A percentile compares a stretch with the other conserved stretches of the same genome.
These are phyloP conservation scores for Pitangus sulphuratus DNA, from an alignment of 2,797 vertebrate genomes.

Conservation along the genomic window DNA sequence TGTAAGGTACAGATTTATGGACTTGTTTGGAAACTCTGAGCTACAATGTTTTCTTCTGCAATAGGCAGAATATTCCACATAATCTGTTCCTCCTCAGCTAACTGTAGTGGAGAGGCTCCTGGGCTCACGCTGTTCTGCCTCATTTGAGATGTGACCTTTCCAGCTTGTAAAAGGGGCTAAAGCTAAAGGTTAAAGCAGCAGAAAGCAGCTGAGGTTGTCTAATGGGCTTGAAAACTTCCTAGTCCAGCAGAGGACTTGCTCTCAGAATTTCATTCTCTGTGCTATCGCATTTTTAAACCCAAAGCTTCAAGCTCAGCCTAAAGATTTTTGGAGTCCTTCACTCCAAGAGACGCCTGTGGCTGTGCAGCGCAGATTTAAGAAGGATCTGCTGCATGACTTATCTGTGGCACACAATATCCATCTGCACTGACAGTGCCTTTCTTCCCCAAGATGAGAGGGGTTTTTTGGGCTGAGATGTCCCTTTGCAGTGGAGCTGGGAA, in stretches of 20 bases:
- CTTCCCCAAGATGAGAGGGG: background rate
- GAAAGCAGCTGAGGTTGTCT: background rate
- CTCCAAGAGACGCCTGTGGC: background rate
- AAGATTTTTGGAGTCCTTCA: background rate
- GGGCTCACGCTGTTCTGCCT: background rate
- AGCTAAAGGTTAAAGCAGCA: background rate
- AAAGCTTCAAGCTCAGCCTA: background rate
- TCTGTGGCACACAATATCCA: background rate
- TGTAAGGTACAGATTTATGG: background rate
- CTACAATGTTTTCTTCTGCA: background rate
- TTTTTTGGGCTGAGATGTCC: background rate
- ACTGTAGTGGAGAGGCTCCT: background rate
- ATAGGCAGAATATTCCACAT: background rate
- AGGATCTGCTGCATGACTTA: background rate
- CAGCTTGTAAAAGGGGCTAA: background rate
- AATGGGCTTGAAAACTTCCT: background rate
- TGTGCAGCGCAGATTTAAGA: background rate
- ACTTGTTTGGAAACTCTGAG: background rate
- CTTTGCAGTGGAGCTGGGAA: slow-evolving; percentile 25
- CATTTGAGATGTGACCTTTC: background rate
- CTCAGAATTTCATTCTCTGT: background rate
- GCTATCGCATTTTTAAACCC: background rate
- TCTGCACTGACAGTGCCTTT: slow-evolving; percentile 22
- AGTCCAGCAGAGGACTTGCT: background rate
- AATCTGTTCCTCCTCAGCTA: background rate